Conservation (phyloP, 2,797 vertebrate species). For the Cuniculus paca region DNA sequence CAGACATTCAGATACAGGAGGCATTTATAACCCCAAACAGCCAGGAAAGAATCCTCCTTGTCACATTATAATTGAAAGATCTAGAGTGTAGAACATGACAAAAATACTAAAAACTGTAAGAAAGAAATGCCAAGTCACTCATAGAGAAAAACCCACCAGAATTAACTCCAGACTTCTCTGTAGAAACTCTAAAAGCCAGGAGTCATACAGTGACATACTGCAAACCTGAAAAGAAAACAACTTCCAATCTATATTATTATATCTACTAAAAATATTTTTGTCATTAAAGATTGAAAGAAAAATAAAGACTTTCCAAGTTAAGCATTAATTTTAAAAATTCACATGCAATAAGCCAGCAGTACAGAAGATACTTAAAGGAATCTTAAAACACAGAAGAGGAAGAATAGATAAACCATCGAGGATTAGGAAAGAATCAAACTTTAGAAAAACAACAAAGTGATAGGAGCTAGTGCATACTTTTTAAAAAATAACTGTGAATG, state of each 20-base stretch:
- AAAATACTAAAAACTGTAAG: background rate
- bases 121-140: background rate
- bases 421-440: background rate
- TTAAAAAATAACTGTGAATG: background rate
- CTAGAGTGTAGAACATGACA: background rate
- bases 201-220: background rate
- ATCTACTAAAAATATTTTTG: background rate
- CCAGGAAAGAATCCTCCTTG: background rate
- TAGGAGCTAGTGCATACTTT: background rate
- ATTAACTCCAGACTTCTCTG: background rate
- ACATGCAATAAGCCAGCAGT: background rate
- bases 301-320: background rate
- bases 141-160: background rate
- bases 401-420: background rate
- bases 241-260: background rate
- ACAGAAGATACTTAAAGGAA: background rate
- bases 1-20: too few relatives aligned
- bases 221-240: background rate
- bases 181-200: background rate
- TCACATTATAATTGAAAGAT: background rate
- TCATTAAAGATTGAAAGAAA: background rate
- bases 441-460: background rate
- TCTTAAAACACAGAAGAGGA: background rate
- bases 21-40: too few relatives aligned
- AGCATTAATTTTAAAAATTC: background rate